phyloP scores from a whole-genome alignment of 2,888 invertebrate genomes.

The Drosophila buzzatii region DNA sequence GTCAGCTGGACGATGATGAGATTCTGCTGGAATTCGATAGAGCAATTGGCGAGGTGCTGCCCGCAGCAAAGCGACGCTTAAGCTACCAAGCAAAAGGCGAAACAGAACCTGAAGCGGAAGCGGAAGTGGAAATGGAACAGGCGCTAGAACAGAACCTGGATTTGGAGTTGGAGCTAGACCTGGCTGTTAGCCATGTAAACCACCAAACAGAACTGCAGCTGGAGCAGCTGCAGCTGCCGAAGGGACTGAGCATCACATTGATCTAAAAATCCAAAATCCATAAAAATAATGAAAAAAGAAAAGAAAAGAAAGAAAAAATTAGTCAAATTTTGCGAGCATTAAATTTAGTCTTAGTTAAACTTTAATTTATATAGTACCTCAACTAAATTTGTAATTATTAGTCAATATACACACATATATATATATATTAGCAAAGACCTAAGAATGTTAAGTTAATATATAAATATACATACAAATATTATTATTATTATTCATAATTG shows the following conservation, averaged over 20 bases:
- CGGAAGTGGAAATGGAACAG: slow-evolving; percentile 28
- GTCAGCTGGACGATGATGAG: slow-evolving; percentile 81
- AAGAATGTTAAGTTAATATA: slow-evolving; percentile 73
- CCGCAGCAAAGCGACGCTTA: slow-evolving; percentile 59
- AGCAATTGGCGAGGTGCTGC: slow-evolving; percentile 84
- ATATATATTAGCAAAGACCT: slow-evolving; percentile 61
- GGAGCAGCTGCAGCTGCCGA: slow-evolving; percentile 65
- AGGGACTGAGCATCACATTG: slow-evolving; percentile 77
- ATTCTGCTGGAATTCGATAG: slow-evolving; percentile 84
- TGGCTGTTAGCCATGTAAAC: slow-evolving; percentile 35
- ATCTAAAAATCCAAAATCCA: slow-evolving; percentile 44
- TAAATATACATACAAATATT: slow-evolving; percentile 32
- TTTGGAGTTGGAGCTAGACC: slow-evolving; percentile 40
- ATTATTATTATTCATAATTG: slow-evolving; percentile 56
- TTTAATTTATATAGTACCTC: slow-evolving; percentile 64
- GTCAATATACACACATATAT: slow-evolving; percentile 54
- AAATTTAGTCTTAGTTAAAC: slow-evolving; percentile 50
- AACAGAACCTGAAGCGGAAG: not conserved
- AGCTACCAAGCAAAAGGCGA: slow-evolving; percentile 59
- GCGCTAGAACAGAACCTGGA: slow-evolving; percentile 33
- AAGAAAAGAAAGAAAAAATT: slow-evolving; percentile 23
- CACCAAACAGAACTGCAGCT: slow-evolving; percentile 55
- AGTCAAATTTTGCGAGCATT: slow-evolving; percentile 73
- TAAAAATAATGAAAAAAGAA: not conserved
- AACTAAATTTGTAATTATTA: slow-evolving; percentile 64